Conservation (phyloP, 2,888 invertebrate genomes). For the Chironomus riparius region DNA sequence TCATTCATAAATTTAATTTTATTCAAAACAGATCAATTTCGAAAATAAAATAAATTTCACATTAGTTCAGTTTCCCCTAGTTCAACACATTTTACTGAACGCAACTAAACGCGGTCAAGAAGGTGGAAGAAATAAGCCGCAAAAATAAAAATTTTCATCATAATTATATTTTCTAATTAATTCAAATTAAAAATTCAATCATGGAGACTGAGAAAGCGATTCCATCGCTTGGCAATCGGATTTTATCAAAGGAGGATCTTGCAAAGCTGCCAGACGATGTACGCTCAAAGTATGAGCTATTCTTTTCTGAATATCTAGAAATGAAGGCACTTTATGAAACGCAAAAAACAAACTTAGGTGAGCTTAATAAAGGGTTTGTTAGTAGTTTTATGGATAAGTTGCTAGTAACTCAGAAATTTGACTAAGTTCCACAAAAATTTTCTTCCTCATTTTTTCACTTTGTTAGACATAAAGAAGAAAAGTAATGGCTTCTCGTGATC, state of each 20-base stretch:
- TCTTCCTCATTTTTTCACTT: not conserved
- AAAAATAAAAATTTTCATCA: not conserved
- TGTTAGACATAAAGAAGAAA: not conserved
- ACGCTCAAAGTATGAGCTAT: slow-evolving; percentile 44
- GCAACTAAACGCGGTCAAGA: not conserved
- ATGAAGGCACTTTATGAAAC: slow-evolving; percentile 29
- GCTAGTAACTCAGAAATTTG: not conserved
- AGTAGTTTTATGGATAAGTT: no score
- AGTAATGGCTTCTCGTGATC: not conserved
- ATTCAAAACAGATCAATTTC: not conserved
- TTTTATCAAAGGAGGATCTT: slow-evolving; percentile 49
- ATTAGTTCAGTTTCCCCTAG: not conserved
- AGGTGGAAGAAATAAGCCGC: slow-evolving; percentile 1
- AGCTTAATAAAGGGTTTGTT: not conserved
- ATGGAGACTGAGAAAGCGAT: slow-evolving; percentile 1
- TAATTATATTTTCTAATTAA: not conserved
- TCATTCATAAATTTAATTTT: not conserved
- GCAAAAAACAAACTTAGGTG: slow-evolving; percentile 11
- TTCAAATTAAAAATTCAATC: not conserved
- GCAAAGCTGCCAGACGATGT: slow-evolving; percentile 46
- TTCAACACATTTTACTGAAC: not conserved
- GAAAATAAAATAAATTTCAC: not conserved
- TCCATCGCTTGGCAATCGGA: slow-evolving; percentile 31
- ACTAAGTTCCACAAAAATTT: not conserved
- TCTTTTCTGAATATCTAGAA: slow-evolving; percentile 30